Evolutionary conservation across 64 coral and sea anemone genomes (phyloP), one percentile per base, ranked within the genome.

Genomic region (Pachyseris speciosa): DNA sequence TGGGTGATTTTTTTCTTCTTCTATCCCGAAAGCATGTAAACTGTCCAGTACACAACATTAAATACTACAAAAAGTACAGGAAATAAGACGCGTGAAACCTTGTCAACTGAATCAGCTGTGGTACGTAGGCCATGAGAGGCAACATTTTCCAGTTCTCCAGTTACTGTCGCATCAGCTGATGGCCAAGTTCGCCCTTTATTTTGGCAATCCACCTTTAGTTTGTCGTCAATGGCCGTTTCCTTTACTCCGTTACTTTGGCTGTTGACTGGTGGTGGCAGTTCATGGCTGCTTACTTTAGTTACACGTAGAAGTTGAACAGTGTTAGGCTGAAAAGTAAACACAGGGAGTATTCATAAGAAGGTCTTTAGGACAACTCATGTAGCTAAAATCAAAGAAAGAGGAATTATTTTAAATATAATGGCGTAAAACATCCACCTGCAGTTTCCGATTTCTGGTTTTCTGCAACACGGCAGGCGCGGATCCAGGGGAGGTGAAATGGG

Each of bases 41-140:
- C 30, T 38, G 67, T 19, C 75, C 75, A 79, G 49, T 0, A 65
- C 19, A 66, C 89, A 91, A 50, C 84, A 91, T 9, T 74, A 73
- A 64, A 84, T 75, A 26, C 84, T 91, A n/a, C 73, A 91, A 36
- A 41, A 2, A 40, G 74, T 68, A 24, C 64, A 4, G 89, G 89
- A 39, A 91, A 91, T 2, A 91, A 0, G 34, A 57, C 19, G n/a
- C 94, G 94, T 25, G 84, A 88, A 26, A 10, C 7, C 8, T 1
- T 81, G 33, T 81, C 77, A n/a, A 83, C 77, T 19, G 0, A 29
- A 51, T 55, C 58, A 45, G 74, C 84, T 67, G 59, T 69, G 68
- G 13, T 55, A 19, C 17, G 30, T 0, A 32, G 33, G 9, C 33
- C 7, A 3, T 7, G 1, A 32, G 4, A 41, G 20, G 33, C 9